Conservation (phyloP, 2,797 vertebrate genomes). For the Labeo calbasu region DNA sequence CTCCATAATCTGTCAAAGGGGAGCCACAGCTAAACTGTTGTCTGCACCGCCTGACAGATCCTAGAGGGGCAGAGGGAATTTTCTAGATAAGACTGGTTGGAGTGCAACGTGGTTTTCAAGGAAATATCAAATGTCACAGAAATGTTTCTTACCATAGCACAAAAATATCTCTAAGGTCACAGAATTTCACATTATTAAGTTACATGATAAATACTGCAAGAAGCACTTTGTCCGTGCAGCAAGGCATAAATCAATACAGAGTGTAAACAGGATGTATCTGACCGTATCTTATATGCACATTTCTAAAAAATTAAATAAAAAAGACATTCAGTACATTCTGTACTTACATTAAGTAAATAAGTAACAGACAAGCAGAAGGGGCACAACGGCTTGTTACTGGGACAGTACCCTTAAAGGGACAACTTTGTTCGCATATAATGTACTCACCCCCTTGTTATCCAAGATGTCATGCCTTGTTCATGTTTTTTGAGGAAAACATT, state of each 20-base stretch:
- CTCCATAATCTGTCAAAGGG: slow-evolving; percentile 32
- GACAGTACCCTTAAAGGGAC: neutral
- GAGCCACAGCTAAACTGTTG: slow-evolving; percentile 37
- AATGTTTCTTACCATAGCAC: slow-evolving; percentile 15
- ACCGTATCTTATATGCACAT: neutral
- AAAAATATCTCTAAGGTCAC: slow-evolving; percentile 46
- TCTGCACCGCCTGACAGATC: slow-evolving; percentile 25
- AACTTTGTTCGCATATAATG: neutral
- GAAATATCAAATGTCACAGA: slow-evolving; percentile 38
- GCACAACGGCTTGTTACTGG: neutral
- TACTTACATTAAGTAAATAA: neutral
- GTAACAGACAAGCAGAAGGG: neutral
- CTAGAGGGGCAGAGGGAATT: slow-evolving; percentile 6
- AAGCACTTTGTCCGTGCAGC: neutral
- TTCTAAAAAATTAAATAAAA: neutral
- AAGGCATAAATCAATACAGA: slow-evolving; percentile 27
- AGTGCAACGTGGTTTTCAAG: slow-evolving; percentile 31
- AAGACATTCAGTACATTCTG: neutral
- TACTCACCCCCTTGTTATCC: too few relatives aligned
- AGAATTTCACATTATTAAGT: slow-evolving; percentile 36
- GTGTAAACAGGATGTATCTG: neutral
- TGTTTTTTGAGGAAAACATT: too few relatives aligned
- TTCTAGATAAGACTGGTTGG: slow-evolving; percentile 30
- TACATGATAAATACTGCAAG: slow-evolving; percentile 32
- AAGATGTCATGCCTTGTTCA: too few relatives aligned